These are phyloP conservation scores for Xestia ashworthii DNA, from an alignment of 2,888 invertebrate genomes.

Conservation along the genomic window DNA sequence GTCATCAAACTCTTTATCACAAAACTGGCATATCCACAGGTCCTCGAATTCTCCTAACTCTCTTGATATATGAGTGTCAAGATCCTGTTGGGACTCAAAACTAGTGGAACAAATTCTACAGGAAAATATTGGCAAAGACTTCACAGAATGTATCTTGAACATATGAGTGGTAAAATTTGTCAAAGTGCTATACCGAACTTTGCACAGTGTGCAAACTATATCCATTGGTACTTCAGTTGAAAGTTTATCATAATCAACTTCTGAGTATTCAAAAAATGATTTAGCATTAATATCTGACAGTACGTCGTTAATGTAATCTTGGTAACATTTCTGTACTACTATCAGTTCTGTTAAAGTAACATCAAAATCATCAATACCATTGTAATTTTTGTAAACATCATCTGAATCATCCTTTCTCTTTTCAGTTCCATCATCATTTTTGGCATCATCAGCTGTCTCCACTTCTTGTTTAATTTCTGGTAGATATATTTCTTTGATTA, in stretches of 20 bases:
- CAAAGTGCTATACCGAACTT: conserved; percentile 72
- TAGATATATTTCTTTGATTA: conserved; percentile 66
- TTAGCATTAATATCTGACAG: conserved; percentile 77
- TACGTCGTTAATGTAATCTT: conserved; percentile 80
- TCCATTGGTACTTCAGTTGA: conserved; percentile 71
- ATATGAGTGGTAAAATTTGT: conserved; percentile 78
- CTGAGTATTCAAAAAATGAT: conserved; percentile 76
- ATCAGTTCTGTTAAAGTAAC: conserved; percentile 85
- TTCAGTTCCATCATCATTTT: conserved; percentile 61
- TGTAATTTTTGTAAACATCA: conserved; percentile 74
- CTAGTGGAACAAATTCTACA: conserved; percentile 84
- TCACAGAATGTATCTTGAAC: conserved; percentile 83
- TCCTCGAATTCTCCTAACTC: conserved; percentile 85
- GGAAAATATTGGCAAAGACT: conserved; percentile 78
- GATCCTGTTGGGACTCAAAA: conserved; percentile 81
- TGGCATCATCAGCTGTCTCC: conserved; percentile 62
- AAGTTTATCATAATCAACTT: conserved; percentile 77
- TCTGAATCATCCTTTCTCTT: conserved; percentile 60
- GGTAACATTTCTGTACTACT: conserved; percentile 84
- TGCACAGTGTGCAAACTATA: conserved; percentile 81
- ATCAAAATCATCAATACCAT: conserved; percentile 87
- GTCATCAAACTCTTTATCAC: conserved; percentile 86
- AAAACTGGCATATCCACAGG: conserved; percentile 89
- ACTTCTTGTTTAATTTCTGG: conserved; percentile 75
- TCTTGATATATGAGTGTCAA: conserved; percentile 77